phyloP scores from a whole-genome alignment of 2,113 vertebrate species.

The Tauraco erythrolophus region DNA sequence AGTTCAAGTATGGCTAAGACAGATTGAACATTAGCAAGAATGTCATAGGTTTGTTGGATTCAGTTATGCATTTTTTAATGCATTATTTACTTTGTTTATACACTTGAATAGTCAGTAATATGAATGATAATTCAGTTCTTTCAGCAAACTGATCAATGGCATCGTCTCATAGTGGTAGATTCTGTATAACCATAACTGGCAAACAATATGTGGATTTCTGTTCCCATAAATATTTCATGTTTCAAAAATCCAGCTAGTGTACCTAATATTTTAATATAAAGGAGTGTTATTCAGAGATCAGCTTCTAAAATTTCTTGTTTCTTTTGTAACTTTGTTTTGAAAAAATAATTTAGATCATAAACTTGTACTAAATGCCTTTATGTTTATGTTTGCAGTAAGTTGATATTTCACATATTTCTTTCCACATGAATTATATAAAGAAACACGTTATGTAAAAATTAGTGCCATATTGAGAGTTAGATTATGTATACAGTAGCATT shows the following conservation, averaged over 20 bases:
- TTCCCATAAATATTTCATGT: background rate
- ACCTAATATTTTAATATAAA: background rate
- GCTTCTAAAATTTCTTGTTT: background rate
- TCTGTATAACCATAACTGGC: background rate
- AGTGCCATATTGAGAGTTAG: background rate
- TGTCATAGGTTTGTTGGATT: background rate
- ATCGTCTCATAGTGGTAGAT: background rate
- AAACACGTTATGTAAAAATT: background rate
- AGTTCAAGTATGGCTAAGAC: background rate
- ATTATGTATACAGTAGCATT: background rate
- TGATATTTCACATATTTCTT: background rate
- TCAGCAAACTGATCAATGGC: background rate
- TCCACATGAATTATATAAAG: background rate
- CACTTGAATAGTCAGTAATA: background rate
- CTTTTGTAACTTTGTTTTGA: background rate
- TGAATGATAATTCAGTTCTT: slow-evolving; percentile 1
- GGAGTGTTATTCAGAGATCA: background rate
- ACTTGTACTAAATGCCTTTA: background rate
- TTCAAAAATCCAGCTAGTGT: background rate
- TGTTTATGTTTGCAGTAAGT: background rate
- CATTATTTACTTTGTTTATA: background rate
- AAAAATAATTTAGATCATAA: background rate
- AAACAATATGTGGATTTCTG: background rate
- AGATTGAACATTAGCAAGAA: background rate
- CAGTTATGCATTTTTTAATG: background rate